Conservation (phyloP, 92 coral and sea anemone species). For the Zoanthus solanderi region DNA sequence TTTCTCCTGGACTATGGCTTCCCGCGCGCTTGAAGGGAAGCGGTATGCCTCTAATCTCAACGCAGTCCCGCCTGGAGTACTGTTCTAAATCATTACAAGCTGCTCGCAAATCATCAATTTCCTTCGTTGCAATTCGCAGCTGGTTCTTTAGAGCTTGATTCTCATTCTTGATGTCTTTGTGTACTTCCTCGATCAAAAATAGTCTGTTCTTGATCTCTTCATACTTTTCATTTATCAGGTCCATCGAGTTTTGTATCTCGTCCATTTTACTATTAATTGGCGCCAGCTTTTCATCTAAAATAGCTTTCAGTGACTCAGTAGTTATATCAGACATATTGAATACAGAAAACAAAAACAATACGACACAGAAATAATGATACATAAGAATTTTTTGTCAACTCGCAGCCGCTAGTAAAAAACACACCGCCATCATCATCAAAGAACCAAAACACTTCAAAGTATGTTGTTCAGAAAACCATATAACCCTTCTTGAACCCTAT, state of each 20-base stretch:
- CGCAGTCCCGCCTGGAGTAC: slow-evolving; percentile 26
- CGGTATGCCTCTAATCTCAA: slow-evolving; percentile 30
- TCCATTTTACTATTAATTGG: not conserved
- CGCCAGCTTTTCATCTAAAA: not conserved
- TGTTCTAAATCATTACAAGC: slow-evolving; percentile 4
- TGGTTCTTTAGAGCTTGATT: slow-evolving; percentile 36
- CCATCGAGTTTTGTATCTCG: slow-evolving; percentile 9
- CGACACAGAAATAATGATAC: not conserved
- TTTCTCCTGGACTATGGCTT: slow-evolving; percentile 16
- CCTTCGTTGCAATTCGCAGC: slow-evolving; percentile 27
- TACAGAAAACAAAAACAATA: not conserved
- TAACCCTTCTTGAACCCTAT: slow-evolving; percentile 50
- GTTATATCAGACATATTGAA: not conserved
- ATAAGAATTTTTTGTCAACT: too few species aligned
- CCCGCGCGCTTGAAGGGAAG: slow-evolving; percentile 29
- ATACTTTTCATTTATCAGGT: slow-evolving; percentile 15
- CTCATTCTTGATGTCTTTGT: slow-evolving; percentile 22
- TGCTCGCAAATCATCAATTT: slow-evolving; percentile 11
- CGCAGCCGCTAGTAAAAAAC: too few species aligned
- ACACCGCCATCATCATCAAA: not conserved
- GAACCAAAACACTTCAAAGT: slow-evolving; percentile 44
- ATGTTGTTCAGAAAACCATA: slow-evolving; percentile 69
- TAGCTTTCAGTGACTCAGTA: not conserved
- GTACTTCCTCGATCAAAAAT: slow-evolving; percentile 3
- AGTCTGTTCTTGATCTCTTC: slow-evolving; percentile 22